Percentiles rank a stretch among this genome's conserved stretches.
Conservation (phyloP, 2,888 invertebrate species). For the Agrotis exclamationis region DNA sequence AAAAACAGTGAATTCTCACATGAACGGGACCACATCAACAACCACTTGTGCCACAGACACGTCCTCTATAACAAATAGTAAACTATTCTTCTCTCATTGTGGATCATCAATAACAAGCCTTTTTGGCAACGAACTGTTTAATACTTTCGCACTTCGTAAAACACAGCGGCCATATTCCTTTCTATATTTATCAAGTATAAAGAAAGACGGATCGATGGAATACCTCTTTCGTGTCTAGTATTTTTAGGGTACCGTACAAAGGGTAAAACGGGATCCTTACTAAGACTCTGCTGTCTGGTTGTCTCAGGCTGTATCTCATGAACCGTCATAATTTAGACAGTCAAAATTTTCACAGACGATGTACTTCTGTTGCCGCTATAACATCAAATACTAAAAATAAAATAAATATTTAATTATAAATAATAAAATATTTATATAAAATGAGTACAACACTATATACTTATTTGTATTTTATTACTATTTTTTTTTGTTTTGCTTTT, state of each 20-base stretch:
- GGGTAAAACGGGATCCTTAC: too few relatives aligned
- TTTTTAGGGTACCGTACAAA: not conserved
- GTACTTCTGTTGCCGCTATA: too few relatives aligned
- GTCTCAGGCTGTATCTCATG: too few relatives aligned
- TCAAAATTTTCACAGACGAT: too few relatives aligned
- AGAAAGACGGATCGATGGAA: slow-evolving; percentile 36
- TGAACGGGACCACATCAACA: slow-evolving; percentile 16
- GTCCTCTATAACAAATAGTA: slow-evolving; percentile 70
- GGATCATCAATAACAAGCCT: slow-evolving; percentile 70
- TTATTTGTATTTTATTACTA: too few relatives aligned
- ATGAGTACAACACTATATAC: too few relatives aligned
- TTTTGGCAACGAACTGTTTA: slow-evolving; percentile 52
- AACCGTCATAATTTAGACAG: too few relatives aligned
- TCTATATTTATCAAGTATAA: slow-evolving; percentile 44
- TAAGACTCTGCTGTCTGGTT: too few relatives aligned
- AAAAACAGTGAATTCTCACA: slow-evolving; percentile 27
- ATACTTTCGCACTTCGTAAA: slow-evolving; percentile 54
- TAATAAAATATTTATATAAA: too few relatives aligned
- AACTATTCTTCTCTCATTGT: slow-evolving; percentile 71
- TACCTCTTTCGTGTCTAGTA: not conserved
- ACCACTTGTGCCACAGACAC: slow-evolving; percentile 61
- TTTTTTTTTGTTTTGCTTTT: too few relatives aligned
- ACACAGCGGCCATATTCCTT: slow-evolving; percentile 42
- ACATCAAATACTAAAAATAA: too few relatives aligned
- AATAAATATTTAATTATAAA: too few relatives aligned